A percentile compares a stretch with the other conserved stretches of the same genome.
phyloP scores from a whole-genome alignment of 2,797 vertebrate species.

The Sebastes umbrosus region DNA sequence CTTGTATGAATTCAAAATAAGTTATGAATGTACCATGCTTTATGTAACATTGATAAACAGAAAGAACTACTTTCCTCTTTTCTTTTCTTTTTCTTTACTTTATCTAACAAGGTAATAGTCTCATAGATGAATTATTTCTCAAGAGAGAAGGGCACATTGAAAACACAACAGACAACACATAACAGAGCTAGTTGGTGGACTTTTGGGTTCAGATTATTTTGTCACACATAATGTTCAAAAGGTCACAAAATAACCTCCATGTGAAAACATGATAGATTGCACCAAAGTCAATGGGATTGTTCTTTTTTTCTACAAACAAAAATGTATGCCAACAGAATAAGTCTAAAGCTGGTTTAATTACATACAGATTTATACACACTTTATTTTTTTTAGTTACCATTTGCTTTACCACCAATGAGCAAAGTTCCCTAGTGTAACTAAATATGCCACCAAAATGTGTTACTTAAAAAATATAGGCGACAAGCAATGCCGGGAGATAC shows the following conservation, averaged over 20 bases:
- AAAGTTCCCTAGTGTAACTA: not conserved
- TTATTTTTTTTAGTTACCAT: not conserved
- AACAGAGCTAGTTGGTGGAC: not conserved
- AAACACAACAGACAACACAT: not conserved
- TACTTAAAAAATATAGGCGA: not conserved
- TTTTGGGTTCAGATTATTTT: not conserved
- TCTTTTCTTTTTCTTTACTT: not conserved
- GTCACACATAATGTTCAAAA: not conserved
- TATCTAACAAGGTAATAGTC: not conserved
- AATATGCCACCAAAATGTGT: not conserved
- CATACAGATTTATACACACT: not conserved
- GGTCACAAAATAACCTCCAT: not conserved
- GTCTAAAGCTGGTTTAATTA: not conserved
- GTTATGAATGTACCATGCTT: constrained; percentile 7
- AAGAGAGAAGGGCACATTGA: not conserved
- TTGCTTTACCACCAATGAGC: not conserved
- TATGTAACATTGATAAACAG: constrained; percentile 41
- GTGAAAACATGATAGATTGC: not conserved
- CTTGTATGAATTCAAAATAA: constrained; percentile 36
- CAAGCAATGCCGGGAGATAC: not conserved
- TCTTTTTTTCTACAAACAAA: not conserved
- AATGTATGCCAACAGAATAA: not conserved
- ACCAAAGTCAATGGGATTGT: not conserved
- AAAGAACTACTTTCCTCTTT: not conserved
- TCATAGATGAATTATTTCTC: not conserved